phyloP scores from a whole-genome alignment of 2,113 vertebrate genomes.

The Percina caprodes region DNA sequence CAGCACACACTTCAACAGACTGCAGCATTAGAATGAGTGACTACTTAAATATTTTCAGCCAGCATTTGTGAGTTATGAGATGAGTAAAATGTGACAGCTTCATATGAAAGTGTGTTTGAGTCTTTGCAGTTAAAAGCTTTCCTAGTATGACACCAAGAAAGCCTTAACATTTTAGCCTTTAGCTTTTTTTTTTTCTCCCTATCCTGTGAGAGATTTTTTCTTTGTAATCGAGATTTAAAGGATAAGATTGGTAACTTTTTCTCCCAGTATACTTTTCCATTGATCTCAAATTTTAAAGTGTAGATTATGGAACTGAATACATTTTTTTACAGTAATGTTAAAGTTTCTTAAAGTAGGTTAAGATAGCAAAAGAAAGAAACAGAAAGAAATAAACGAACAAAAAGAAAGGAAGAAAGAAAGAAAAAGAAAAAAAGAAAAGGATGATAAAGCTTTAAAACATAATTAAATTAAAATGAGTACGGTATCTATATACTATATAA shows the following conservation, averaged over 20 bases:
- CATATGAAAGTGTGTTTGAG: slow-evolving; percentile 81
- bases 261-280: slow-evolving; percentile 53
- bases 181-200: slow-evolving; percentile 41
- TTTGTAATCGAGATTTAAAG: slow-evolving; percentile 74
- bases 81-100: slow-evolving; percentile 79
- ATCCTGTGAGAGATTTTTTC: slow-evolving; percentile 74
- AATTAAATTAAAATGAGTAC: neutral
- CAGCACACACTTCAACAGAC: slow-evolving; percentile 7
- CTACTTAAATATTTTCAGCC: slow-evolving; percentile 66
- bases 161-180: slow-evolving; percentile 51
- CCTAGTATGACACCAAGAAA: slow-evolving; percentile 73
- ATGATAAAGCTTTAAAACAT: neutral
- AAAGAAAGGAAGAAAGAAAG: neutral
- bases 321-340: slow-evolving; percentile 31
- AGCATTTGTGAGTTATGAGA: slow-evolving; percentile 62
- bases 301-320: slow-evolving; percentile 46
- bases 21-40: slow-evolving; percentile 36
- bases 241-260: slow-evolving; percentile 74
- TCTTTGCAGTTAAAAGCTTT: slow-evolving; percentile 78
- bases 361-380: neutral
- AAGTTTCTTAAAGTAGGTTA: slow-evolving; percentile 32
- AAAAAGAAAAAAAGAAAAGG: neutral
- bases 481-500: neutral
- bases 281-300: slow-evolving; percentile 59
- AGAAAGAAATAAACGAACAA: neutral